Evolutionary conservation across 2,113 vertebrate genomes (phyloP).

Genomic region (Pongo pygmaeus): DNA sequence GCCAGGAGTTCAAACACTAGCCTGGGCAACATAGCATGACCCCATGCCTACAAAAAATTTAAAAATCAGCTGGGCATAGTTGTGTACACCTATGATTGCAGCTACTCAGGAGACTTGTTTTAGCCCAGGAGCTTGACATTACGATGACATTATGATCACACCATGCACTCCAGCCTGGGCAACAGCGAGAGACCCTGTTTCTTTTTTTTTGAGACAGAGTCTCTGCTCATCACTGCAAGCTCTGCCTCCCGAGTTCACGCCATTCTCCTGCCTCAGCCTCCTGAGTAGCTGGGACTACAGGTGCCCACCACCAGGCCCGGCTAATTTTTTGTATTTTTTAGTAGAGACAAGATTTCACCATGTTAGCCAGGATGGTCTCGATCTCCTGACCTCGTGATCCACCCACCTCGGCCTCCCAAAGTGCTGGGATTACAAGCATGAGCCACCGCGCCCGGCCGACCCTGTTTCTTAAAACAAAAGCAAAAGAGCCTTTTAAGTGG

Average conservation of each 20-base stretch:
- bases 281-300: too few relatives aligned
- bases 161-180: neutral
- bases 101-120: neutral
- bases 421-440: too few relatives aligned
- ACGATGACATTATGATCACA: neutral
- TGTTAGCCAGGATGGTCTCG: too few relatives aligned
- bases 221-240: too few relatives aligned
- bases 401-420: too few relatives aligned
- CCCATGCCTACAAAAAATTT: neutral
- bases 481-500: neutral
- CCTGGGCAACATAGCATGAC: neutral
- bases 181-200: neutral
- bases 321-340: too few relatives aligned
- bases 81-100: neutral
- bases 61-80: neutral
- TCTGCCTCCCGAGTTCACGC: too few relatives aligned
- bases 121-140: neutral
- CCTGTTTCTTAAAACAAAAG: neutral
- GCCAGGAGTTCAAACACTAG: neutral
- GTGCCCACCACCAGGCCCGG: too few relatives aligned
- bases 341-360: too few relatives aligned
- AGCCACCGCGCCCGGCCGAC: neutral
- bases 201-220: neutral
- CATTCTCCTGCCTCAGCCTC: too few relatives aligned
- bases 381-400: too few relatives aligned